Base-by-base conservation (phyloP, 2,888 invertebrate genomes). In the Ditylenchus weischeri region DNA sequence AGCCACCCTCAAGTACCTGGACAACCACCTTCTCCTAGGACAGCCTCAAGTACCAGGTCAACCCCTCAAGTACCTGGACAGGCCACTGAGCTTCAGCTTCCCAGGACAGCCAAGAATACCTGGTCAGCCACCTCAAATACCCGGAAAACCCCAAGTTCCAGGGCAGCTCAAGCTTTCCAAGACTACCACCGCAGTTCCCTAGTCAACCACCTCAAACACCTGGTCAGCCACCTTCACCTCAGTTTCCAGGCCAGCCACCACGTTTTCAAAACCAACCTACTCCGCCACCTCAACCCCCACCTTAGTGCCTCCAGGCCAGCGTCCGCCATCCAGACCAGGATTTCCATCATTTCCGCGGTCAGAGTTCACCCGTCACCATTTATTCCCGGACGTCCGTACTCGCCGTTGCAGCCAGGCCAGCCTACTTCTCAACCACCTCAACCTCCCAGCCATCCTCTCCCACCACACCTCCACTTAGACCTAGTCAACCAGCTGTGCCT, bases 331-430 rank as follows among this genome's bases (percentile, higher is more conserved):
- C 19, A 15, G 59, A 13, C 59, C 3, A 10, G 59, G 43, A 59
- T 21, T 59, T 13, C 59, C 59, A 59, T 54, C 57, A 62, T 21
- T 48, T 49, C 49, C 62, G 21, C 64, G 43, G 57, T n/a, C 65
- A 10, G 65, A 48, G 35, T 65, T 63, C 38, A 38, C 65, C 50
- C 58, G 21, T 51, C 65, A n/a, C 59, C 67, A 13, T 67, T 61
- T 64, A 66, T 66, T 4, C 70, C 57, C 21, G 69, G 66, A 29
- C 62, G 50, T 36, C 72, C 67, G 50, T 13, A 68, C 57, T 51
- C 47, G 62, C 19, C 61, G 60, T n/a, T 50, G 49, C 38, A 19
- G 49, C 58, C 64, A 64, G 15, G 72, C 48, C 57, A 18, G 18
- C 47, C 61, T 19, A 68, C 29, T 48, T 18, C 57, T 21, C 57